These are phyloP conservation scores for Meta bourneti DNA, from an alignment of 2,888 invertebrate genomes.

Conservation along the genomic window DNA sequence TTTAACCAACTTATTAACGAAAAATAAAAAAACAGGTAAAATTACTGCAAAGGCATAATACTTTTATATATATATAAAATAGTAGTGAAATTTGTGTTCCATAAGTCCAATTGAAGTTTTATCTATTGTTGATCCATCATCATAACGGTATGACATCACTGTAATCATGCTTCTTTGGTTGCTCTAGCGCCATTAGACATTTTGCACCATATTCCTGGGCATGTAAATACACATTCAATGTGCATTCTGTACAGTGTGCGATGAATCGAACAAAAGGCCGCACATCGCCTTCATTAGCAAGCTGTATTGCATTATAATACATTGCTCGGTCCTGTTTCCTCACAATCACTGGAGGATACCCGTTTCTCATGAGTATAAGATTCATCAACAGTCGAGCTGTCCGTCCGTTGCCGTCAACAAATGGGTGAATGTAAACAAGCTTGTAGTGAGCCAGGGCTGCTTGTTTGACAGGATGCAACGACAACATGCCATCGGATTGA, in stretches of 20 bases:
- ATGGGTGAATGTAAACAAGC: conserved; percentile 97
- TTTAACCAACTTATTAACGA: too few relatives aligned
- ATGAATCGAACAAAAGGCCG: conserved; percentile 97
- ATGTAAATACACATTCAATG: conserved; percentile 92
- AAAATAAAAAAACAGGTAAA: too few relatives aligned
- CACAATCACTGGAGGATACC: conserved; percentile 97
- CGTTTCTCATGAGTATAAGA: conserved; percentile 93
- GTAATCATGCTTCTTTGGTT: conserved; percentile 29
- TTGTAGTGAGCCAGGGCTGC: conserved; percentile 98
- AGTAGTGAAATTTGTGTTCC: too few relatives aligned
- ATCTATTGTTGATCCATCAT: background rate
- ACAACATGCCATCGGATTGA: conserved; percentile 89
- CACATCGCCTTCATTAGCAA: conserved; percentile 96
- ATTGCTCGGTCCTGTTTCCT: conserved; percentile 86
- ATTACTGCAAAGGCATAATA: too few relatives aligned
- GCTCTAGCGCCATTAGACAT: conserved; percentile 66
- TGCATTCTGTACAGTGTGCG: conserved; percentile 93
- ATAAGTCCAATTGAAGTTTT: too few relatives aligned
- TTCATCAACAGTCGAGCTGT: conserved; percentile 98
- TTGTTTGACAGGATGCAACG: conserved; percentile 94
- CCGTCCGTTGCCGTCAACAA: conserved; percentile 97
- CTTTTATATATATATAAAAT: too few relatives aligned
- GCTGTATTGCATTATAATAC: conserved; percentile 92
- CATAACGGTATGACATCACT: conserved; percentile 52
- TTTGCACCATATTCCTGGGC: conserved; percentile 83